Evolutionary conservation across 2,113 vertebrate species (phyloP).

Genomic region (Podarcis muralis): DNA sequence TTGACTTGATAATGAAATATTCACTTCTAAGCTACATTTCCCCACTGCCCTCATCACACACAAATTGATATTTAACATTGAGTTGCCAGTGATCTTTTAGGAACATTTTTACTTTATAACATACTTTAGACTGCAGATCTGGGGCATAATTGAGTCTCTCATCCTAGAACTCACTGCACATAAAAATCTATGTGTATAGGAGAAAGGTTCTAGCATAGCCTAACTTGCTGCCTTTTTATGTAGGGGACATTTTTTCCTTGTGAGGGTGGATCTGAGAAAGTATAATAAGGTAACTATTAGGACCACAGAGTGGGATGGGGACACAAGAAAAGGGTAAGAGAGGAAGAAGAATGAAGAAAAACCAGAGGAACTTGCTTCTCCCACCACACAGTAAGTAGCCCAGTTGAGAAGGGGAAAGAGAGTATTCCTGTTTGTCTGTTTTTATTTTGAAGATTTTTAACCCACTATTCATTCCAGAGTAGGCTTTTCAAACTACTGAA

Average conservation of each 20-base stretch:
- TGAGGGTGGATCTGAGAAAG: neutral
- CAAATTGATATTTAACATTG: too few species aligned
- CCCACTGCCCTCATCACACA: too few species aligned
- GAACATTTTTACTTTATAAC: too few species aligned
- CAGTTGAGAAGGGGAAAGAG: neutral
- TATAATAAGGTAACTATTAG: neutral
- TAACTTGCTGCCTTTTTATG: neutral
- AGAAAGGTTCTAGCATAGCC: neutral
- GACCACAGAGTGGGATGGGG: neutral
- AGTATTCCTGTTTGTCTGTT: too few species aligned
- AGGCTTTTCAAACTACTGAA: neutral
- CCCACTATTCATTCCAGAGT: too few species aligned
- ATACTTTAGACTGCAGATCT: too few species aligned
- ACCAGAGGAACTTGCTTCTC: neutral
- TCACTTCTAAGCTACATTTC: too few species aligned
- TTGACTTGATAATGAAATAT: too few species aligned
- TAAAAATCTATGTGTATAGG: neutral
- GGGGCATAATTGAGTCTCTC: too few species aligned
- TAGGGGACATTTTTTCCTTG: neutral
- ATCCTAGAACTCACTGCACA: neutral
- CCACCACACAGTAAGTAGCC: neutral
- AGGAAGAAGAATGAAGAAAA: neutral
- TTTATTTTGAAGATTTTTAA: too few species aligned
- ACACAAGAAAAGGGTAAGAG: neutral
- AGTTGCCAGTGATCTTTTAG: too few species aligned